These are phyloP conservation scores for Leptobrachium ailaonicum DNA, from an alignment of 2,113 vertebrate genomes.

Conservation along the genomic window DNA sequence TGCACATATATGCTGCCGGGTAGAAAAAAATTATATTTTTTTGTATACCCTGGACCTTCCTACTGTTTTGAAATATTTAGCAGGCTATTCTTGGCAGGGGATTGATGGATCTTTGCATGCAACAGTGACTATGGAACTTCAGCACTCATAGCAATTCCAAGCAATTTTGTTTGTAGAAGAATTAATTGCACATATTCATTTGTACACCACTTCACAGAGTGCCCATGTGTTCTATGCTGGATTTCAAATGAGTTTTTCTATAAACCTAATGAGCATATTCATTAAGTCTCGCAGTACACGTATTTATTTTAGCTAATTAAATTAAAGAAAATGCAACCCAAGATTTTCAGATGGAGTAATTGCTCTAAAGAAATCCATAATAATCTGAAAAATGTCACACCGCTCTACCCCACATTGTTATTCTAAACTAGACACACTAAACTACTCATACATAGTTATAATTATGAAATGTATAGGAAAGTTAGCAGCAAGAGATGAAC, in stretches of 20 bases:
- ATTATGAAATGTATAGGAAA: neutral
- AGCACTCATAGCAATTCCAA: conserved; percentile 30
- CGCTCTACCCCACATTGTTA: neutral
- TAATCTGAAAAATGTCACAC: conserved; percentile 15
- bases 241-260: conserved; percentile 32
- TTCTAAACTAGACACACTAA: neutral
- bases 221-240: conserved; percentile 37
- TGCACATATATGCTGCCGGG: conserved; percentile 20
- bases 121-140: conserved; percentile 26
- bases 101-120: conserved; percentile 40
- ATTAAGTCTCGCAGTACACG: conserved; percentile 32
- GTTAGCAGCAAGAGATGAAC: no score
- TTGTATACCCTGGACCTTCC: conserved; percentile 15
- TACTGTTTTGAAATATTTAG: conserved; percentile 43
- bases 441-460: neutral
- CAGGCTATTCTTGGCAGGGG: conserved; percentile 19
- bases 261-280: conserved; percentile 32
- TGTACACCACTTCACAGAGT: conserved; percentile 30
- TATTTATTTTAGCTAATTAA: conserved; percentile 39
- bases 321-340: conserved; percentile 25
- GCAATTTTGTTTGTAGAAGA: conserved; percentile 31
- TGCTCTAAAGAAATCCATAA: conserved; percentile 15
- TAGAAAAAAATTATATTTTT: conserved; percentile 34
- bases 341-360: conserved; percentile 21
- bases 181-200: conserved; percentile 43